A percentile compares a stretch with the other conserved stretches of the same genome.
Conservation (phyloP, 2,797 vertebrate species). For the Micropoecilia bifurca region DNA sequence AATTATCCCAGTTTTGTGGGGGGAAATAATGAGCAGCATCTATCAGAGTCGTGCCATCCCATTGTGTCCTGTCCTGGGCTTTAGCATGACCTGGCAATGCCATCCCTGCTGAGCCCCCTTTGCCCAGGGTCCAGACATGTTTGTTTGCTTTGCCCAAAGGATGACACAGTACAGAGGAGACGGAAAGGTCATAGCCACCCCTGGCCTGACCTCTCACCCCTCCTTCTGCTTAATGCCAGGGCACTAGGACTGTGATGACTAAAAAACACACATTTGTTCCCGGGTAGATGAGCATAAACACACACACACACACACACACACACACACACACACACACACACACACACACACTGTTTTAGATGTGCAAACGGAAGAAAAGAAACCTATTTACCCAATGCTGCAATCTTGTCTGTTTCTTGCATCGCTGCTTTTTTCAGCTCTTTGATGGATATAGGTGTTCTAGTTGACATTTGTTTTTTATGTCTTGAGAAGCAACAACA, state of each 20-base stretch:
- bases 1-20: conserved; percentile 72
- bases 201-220: conserved; percentile 76
- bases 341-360: conserved; percentile 6
- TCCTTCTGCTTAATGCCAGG: conserved; percentile 77
- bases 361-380: conserved; percentile 12
- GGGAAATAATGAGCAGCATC: conserved; percentile 77
- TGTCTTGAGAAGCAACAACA: conserved; percentile 62
- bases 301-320: neutral
- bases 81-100: conserved; percentile 74
- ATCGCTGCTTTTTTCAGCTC: conserved; percentile 16
- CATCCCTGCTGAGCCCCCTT: conserved; percentile 68
- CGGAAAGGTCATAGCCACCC: conserved; percentile 72
- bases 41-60: conserved; percentile 72
- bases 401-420: neutral
- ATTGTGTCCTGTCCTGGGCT: conserved; percentile 62
- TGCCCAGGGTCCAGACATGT: conserved; percentile 74
- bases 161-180: conserved; percentile 75
- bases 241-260: conserved; percentile 62
- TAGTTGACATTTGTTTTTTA: conserved; percentile 61
- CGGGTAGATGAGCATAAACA: conserved; percentile 40
- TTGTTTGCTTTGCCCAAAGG: conserved; percentile 78
- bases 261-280: conserved; percentile 55
- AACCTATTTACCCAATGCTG: conserved; percentile 23
- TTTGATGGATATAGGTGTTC: conserved; percentile 51
- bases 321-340: neutral